Base-by-base conservation (phyloP, 2,113 vertebrate genomes). In the Gobio gobio region DNA sequence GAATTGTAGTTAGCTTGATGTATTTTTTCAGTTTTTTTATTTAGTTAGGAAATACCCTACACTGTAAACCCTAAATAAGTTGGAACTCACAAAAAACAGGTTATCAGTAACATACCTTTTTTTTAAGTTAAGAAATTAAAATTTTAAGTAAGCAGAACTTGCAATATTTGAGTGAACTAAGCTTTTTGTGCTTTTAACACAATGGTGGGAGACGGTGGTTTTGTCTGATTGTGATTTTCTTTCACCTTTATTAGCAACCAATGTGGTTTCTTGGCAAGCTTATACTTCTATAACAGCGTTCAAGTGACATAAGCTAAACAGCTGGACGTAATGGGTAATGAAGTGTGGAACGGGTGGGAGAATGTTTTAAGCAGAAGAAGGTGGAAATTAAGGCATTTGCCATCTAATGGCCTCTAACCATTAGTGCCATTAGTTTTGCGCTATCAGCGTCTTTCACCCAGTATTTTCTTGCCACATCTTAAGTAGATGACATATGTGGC, bases 241-340 rank as follows among this genome's bases (percentile, higher is more conserved):
- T 72, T 16, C 54, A 79, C 43, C 72, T 86, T 78, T 56, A 64
- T 64, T 78, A 80, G 29, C 84, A 61, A 22, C 22, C 20, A 70
- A 10, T 70, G 83, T 80, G 82, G 85, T 88, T 89, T 87, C 22
- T 10, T 56, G 29, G 14, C 68, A 82, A 66, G 84, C 87, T 92
- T 88, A 91, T 91, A 81, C 85, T 45, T 77, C 91, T 91, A 85
- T 86, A 89, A 92, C 89, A 76, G 87, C 74, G 61, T 91, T 89
- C 56, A 86, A 92, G 85, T 93, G 91, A 94, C 92, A 92, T 92
- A 92, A 93, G 91, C 86, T 58, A 86, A 87, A 89, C 92, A 94
- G 92, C 93, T 94, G 92, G 91, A 91, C 83, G 29, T 29, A 29
- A 29, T 29, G 29, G 87, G 91, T 87, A 88, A 90, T 92, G 92